Conservation (phyloP, 2,113 vertebrate species). For the Potamarius usumacintae region DNA sequence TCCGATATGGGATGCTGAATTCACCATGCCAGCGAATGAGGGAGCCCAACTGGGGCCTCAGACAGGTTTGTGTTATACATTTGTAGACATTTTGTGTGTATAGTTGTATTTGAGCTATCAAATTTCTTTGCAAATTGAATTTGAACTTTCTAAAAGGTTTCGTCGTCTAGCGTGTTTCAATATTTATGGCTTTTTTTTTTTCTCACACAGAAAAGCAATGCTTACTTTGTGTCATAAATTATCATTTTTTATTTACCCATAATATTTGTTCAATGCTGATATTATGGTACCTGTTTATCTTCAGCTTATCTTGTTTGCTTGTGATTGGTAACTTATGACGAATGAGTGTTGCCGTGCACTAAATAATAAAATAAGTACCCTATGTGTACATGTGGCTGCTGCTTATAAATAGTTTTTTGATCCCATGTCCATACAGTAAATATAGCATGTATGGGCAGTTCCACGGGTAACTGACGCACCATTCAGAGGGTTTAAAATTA, state of each 20-base stretch:
- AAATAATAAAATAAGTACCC: not conserved
- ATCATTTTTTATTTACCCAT: not conserved
- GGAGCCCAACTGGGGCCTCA: conserved; percentile 86
- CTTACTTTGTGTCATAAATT: not conserved
- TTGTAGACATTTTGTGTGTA: too few species aligned
- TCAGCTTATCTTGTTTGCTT: not conserved
- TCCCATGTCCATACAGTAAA: too few species aligned
- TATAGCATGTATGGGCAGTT: too few species aligned
- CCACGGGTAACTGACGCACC: too few species aligned
- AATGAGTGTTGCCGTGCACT: not conserved
- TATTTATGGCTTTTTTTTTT: not conserved
- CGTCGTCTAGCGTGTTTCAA: not conserved
- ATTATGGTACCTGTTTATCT: not conserved
- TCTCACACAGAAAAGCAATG: not conserved
- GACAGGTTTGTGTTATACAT: conserved; percentile 74
- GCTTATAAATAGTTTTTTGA: too few species aligned
- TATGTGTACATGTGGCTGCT: too few species aligned
- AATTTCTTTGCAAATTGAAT: not conserved
- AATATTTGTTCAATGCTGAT: not conserved
- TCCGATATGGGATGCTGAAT: conserved; percentile 96
- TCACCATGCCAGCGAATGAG: conserved; percentile 87
- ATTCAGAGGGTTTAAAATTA: too few species aligned
- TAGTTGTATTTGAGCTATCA: not conserved
- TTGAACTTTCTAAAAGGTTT: not conserved
- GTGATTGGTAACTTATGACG: not conserved